Conservation (phyloP, 2,888 invertebrate species). For the Antheraea yamamai region DNA sequence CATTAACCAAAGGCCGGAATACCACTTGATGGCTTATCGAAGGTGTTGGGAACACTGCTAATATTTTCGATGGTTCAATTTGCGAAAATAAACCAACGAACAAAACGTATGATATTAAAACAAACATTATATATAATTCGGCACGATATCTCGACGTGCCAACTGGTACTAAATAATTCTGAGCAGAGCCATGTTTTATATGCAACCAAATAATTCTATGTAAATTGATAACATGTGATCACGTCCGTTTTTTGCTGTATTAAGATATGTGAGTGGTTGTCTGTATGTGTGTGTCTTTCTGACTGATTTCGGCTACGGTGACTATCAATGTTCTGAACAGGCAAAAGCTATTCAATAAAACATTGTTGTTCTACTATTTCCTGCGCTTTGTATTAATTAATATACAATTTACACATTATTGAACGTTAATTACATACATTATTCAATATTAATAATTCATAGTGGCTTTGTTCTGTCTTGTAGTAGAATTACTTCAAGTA, state of each 20-base stretch:
- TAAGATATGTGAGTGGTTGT: no score
- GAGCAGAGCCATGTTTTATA: not conserved
- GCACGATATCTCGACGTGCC: not conserved
- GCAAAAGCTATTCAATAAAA: not conserved
- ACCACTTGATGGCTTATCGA: slow-evolving; percentile 59
- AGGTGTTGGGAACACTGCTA: slow-evolving; percentile 50
- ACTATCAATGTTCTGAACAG: not conserved
- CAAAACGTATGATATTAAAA: not conserved
- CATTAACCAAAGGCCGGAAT: slow-evolving; percentile 49
- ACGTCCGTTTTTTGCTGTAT: no score
- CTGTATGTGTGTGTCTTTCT: not conserved
- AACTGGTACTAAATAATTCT: not conserved
- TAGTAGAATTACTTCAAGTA: no score
- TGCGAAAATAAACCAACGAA: not conserved
- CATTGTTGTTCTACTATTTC: no score
- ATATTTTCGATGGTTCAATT: slow-evolving; percentile 44
- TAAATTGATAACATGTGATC: not conserved
- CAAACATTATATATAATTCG: not conserved
- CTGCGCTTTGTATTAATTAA: no score
- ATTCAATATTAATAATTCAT: no score
- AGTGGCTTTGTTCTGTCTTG: no score
- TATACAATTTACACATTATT: no score
- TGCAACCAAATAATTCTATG: not conserved
- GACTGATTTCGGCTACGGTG: not conserved
- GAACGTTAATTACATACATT: no score